These are phyloP conservation scores for Procavia capensis DNA, from an alignment of 2,113 vertebrate species.

Conservation along the genomic window DNA sequence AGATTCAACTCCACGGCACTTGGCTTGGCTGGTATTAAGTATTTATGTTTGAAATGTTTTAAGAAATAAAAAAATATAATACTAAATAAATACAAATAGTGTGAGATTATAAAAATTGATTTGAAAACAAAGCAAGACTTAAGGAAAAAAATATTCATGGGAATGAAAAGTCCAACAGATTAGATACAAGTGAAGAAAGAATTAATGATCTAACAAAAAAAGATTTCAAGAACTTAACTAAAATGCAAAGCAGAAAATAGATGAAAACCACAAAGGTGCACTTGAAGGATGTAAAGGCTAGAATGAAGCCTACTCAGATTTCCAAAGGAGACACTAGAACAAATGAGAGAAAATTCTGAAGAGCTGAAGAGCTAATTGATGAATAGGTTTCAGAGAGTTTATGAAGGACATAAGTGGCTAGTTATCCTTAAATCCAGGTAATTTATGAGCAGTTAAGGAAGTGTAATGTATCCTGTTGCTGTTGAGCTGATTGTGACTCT, in stretches of 20 bases:
- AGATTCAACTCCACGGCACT: too few relatives aligned
- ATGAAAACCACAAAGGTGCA: background rate
- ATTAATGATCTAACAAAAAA: slow-evolving; percentile 13
- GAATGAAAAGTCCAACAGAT: slow-evolving; percentile 16
- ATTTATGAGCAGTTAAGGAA: background rate
- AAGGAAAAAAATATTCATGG: background rate
- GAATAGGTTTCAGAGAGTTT: slow-evolving; percentile 27
- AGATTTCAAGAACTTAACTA: background rate
- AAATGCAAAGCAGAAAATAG: background rate
- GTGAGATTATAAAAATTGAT: background rate
- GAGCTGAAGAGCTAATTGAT: background rate
- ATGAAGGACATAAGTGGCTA: background rate
- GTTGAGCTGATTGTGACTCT: too few relatives aligned
- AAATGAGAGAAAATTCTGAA: background rate
- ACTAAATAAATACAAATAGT: background rate
- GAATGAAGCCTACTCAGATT: background rate
- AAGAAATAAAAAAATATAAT: background rate
- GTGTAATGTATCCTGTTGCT: background rate
- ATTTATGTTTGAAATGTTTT: slow-evolving; percentile 10
- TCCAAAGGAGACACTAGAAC: background rate
- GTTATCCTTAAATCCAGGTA: slow-evolving; percentile 17
- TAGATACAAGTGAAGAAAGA: slow-evolving; percentile 3
- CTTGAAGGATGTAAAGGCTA: background rate
- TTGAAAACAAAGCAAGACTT: background rate
- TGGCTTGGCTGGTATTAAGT: too few relatives aligned